A percentile compares a stretch with the other conserved stretches of the same genome.
Conservation (phyloP, 2,113 vertebrate species). For the Microcebus ravelobensis region DNA sequence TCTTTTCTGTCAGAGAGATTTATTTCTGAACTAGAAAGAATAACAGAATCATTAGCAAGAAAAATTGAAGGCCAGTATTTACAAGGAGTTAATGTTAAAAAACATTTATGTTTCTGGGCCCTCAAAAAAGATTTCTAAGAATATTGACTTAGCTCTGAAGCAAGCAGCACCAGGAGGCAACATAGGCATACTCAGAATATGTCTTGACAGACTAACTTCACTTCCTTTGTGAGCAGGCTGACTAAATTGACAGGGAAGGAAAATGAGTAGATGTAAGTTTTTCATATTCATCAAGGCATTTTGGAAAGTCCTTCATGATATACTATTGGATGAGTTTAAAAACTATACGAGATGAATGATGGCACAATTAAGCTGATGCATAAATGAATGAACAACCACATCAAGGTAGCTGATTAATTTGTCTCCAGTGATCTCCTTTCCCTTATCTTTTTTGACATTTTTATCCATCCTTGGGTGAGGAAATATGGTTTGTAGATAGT, state of each 20-base stretch:
- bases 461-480: not conserved
- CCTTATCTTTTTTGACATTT: not conserved
- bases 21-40: constrained; percentile 30
- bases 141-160: constrained; percentile 2
- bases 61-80: constrained; percentile 19
- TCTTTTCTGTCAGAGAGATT: constrained; percentile 39
- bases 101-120: not conserved
- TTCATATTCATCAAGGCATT: not conserved
- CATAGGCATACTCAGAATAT: not conserved
- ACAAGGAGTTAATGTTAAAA: not conserved
- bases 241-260: not conserved
- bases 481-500: not conserved
- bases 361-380: not conserved
- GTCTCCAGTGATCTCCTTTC: not conserved
- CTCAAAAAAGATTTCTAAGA: constrained; percentile 7
- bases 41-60: constrained; percentile 28
- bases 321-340: not conserved
- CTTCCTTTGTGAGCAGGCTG: not conserved
- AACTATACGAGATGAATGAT: not conserved
- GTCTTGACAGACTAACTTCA: not conserved
- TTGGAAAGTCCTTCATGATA: not conserved
- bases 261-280: constrained; percentile 4
- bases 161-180: not conserved
- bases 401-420: not conserved
- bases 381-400: not conserved